phyloP scores from a whole-genome alignment of 2,797 vertebrate genomes.

The Coilia nasus region DNA sequence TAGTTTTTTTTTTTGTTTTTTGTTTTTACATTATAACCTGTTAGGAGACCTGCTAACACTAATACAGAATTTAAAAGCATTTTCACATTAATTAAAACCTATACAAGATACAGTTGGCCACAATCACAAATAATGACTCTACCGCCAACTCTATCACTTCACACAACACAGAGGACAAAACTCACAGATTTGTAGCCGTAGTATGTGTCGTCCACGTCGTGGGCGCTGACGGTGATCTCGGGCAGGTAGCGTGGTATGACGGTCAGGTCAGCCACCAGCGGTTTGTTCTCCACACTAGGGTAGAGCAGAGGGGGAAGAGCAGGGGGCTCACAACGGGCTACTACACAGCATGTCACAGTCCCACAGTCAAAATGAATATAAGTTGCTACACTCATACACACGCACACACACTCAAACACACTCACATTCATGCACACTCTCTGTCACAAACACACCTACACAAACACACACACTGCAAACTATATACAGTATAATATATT shows the following conservation, averaged over 20 bases:
- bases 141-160: neutral
- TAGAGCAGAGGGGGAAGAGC: neutral
- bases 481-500: too few species aligned
- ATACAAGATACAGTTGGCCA: neutral
- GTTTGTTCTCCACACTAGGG: slow-evolving; percentile 83
- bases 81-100: neutral
- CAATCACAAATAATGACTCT: neutral
- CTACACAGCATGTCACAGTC: neutral
- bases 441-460: too few species aligned
- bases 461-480: too few species aligned
- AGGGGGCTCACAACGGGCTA: neutral
- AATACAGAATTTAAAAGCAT: neutral
- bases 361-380: neutral
- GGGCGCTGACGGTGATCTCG: slow-evolving; percentile 84
- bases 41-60: too few species aligned
- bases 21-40: too few species aligned
- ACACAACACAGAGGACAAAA: neutral
- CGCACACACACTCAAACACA: too few species aligned
- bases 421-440: too few species aligned
- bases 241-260: slow-evolving; percentile 81
- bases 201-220: slow-evolving; percentile 74
- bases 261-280: slow-evolving; percentile 65
- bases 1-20: too few species aligned
- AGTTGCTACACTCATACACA: too few species aligned
- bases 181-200: slow-evolving; percentile 78